Percentiles rank a stretch among this genome's conserved stretches.
Evolutionary conservation across 2,888 invertebrate species (phyloP).

Genomic region (Portevinia maculata): DNA sequence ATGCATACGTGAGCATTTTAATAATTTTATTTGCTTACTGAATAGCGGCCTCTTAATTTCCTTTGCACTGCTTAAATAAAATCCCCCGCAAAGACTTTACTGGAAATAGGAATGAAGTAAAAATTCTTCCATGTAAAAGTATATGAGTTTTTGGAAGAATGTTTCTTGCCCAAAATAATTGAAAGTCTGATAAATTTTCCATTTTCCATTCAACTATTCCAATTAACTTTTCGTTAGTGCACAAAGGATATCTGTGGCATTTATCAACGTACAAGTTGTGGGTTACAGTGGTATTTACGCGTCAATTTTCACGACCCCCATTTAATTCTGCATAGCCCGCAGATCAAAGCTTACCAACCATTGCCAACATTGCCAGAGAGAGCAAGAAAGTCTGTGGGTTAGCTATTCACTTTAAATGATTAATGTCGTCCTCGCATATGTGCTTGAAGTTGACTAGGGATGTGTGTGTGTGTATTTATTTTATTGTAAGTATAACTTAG

Average conservation of each 20-base stretch:
- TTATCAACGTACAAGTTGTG: conserved; percentile 16
- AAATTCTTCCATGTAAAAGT: too few species aligned
- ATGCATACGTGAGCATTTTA: conserved; percentile 68
- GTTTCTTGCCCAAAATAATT: too few species aligned
- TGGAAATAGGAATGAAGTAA: conserved; percentile 14
- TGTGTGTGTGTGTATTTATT: too few species aligned
- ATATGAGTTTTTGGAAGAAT: too few species aligned
- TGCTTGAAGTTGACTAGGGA: background rate
- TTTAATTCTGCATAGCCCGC: background rate
- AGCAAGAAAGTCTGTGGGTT: conserved; percentile 3
- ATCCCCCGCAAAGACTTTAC: conserved; percentile 5
- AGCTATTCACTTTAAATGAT: conserved; percentile 43
- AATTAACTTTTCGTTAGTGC: conserved; percentile 31
- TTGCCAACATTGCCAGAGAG: background rate
- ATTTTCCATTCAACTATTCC: conserved; percentile 10
- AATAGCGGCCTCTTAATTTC: background rate
- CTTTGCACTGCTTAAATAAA: conserved; percentile 26
- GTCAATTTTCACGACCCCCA: conserved; percentile 2
- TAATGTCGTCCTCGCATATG: conserved; percentile 27
- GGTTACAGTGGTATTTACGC: conserved; percentile 9
- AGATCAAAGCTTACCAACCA: background rate
- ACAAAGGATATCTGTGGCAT: conserved; percentile 36
- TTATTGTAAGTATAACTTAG: too few species aligned
- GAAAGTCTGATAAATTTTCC: conserved; percentile 5
- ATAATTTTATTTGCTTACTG: conserved; percentile 49